Base-by-base conservation (phyloP, 2,113 vertebrate species). In the Brachyhypopomus gauderio region DNA sequence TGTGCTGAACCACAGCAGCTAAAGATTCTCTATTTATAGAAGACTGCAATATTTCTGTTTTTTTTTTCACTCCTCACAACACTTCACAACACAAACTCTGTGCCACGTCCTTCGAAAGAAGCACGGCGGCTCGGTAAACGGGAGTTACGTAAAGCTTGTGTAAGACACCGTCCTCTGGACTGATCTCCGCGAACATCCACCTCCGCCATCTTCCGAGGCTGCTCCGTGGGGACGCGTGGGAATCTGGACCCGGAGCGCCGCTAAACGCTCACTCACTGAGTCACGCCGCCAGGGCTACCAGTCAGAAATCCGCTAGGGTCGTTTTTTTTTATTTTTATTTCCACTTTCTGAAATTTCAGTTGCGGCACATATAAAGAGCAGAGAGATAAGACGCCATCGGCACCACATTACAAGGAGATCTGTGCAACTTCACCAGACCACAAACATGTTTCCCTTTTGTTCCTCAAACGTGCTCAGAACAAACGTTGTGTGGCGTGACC, bases 131-230 rank as follows among this genome's bases (percentile, higher is more conserved):
- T 23, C 16, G 27, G 27, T 36, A 3, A 17, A 73, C 34, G 45
- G 30, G 30, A 3, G 41, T 86, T 81, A 85, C 59, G 73, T 80
- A 83, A 86, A 78, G 38, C 70, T 78, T 77, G 78, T 67, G 55
- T 83, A 85, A 83, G 34, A 59, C 45, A 45, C 60, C 72, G 56
- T 75, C 25, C 45, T 59, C 9, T 66, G 60, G 36, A 81, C 4
- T 48, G 71, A 80, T 67, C 25, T 72, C 4, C n/a, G 72, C n/a
- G 25, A 34, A 63, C 17, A 77, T 71, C 71, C 19, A 48, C 17
- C 38, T 64, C 41, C 69, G 23, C n/a, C 41, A 67, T 38, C 67
- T 75, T 56, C 22, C 30, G 17, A 55, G 19, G 25, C 11, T n/a
- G 22, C 45, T 36, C 71, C 30, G 1, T 6, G 30, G 25, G 72